These are phyloP conservation scores for Megalopta genalis DNA, from an alignment of 1,140 invertebrate species.

Conservation along the genomic window DNA sequence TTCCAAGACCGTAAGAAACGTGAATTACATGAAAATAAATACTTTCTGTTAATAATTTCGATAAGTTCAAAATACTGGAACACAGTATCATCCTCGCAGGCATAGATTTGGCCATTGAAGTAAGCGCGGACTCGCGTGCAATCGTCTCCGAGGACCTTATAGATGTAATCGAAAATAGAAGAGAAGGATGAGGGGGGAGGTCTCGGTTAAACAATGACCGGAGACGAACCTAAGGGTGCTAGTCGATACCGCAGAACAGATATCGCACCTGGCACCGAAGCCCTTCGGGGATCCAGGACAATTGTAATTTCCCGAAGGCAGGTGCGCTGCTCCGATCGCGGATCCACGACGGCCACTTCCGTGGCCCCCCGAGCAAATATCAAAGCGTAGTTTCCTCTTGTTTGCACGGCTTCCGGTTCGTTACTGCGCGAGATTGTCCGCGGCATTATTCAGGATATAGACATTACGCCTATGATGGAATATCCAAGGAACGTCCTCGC, in stretches of 20 bases:
- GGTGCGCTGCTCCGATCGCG: conserved; percentile 30
- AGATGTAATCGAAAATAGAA: too few species aligned
- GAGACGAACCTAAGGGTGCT: not conserved
- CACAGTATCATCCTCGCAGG: too few species aligned
- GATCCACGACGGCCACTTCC: conserved; percentile 23
- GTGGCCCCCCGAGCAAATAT: conserved; percentile 32
- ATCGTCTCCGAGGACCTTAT: too few species aligned
- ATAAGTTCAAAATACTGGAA: too few species aligned
- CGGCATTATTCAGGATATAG: conserved; percentile 57
- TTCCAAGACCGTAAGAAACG: too few species aligned
- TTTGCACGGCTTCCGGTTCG: conserved; percentile 46
- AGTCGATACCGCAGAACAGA: conserved; percentile 8
- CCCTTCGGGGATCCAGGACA: conserved; percentile 1
- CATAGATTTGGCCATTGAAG: too few species aligned
- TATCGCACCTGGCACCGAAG: not conserved
- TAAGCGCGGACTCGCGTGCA: too few species aligned
- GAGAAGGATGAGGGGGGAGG: too few species aligned
- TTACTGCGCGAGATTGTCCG: conserved; percentile 46
- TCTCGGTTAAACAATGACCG: not conserved
- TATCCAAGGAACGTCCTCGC: conserved; percentile 44
- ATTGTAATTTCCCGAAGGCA: conserved; percentile 47
- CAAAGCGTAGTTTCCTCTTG: conserved; percentile 24
- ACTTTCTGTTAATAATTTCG: too few species aligned
- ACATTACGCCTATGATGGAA: conserved; percentile 55
- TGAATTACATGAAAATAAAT: too few species aligned